These are phyloP conservation scores for Sebastes taczanowskii DNA, from an alignment of 2,797 vertebrate genomes.

Conservation along the genomic window DNA sequence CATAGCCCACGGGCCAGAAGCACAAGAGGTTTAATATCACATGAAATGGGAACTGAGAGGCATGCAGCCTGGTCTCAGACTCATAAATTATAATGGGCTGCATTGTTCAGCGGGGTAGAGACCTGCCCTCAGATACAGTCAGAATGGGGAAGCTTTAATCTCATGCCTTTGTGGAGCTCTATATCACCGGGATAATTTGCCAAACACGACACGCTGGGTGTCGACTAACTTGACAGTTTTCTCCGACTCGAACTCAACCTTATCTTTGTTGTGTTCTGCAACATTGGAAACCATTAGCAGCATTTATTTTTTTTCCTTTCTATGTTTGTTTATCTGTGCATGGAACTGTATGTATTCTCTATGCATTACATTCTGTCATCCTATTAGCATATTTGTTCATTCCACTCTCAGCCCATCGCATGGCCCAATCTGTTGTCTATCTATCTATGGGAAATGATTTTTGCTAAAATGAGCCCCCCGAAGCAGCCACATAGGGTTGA, in stretches of 20 bases:
- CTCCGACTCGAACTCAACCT: conserved; percentile 17
- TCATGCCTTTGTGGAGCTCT: conserved; percentile 1
- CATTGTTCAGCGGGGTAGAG: conserved; percentile 35
- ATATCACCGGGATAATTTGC: conserved; percentile 16
- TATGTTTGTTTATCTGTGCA: conserved; percentile 57
- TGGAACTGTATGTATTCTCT: conserved; percentile 36
- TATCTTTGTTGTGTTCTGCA: conserved; percentile 58
- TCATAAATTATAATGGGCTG: conserved; percentile 34
- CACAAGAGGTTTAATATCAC: conserved; percentile 21
- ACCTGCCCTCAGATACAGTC: conserved; percentile 2
- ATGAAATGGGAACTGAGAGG: conserved; percentile 26
- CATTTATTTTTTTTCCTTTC: conserved; percentile 24
- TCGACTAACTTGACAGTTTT: conserved; percentile 24
- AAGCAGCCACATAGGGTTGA: conserved; percentile 62
- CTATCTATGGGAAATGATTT: conserved; percentile 57
- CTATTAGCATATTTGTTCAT: conserved; percentile 67
- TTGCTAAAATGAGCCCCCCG: conserved; percentile 61
- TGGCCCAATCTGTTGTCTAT: conserved; percentile 65
- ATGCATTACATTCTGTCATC: conserved; percentile 40
- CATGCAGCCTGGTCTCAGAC: background rate
- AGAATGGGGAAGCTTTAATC: conserved; percentile 24
- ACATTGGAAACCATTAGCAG: conserved; percentile 41
- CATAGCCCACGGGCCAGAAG: background rate
- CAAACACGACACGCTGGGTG: background rate
- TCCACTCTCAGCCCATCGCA: conserved; percentile 48